Evolutionary conservation across 2,113 vertebrate genomes (phyloP), one percentile per base, ranked within the genome.

Genomic region (Lathamus discolor): DNA sequence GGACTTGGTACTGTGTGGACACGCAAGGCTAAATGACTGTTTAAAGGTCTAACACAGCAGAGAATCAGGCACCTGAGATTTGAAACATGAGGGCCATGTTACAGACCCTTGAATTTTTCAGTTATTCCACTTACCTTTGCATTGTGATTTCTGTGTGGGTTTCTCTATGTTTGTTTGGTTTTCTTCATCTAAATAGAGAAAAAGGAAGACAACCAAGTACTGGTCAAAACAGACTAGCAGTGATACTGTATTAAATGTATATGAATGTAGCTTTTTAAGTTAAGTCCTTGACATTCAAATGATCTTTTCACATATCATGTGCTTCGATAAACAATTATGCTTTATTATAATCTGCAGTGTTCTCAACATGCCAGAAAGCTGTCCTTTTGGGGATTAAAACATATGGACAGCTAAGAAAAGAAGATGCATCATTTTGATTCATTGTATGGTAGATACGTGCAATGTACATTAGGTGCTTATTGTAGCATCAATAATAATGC

Each of bases 401-500:
- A 78, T 83, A 39, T n/a, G 25, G 84, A 78, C 25, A 31, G 43
- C 69, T 33, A 90, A 93, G 78, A 46, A 61, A 76, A 31, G 41
- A 85, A 72, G 46, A 39, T 55, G 10, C 14, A 49, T 90, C 69
- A 91, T 92, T 95, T 96, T 97, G 95, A 97, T 96, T 97, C 83
- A 93, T 97, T 3, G 6, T 64, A 19, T 68, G 72, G 51, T 44
- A 44, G 69, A 33, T 85, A 10, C 41, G 76, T 94, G 88, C 63
- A 88, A 54, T 0, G 20, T 90, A 80, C 67, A 93, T 97, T 97
- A 96, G 72, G 79, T 92, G 33, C 96, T 97, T 96, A 95, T 74
- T 96, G 86, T 86, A 68, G 69, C 91, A 93, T 97, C 84, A 84
- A 27, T 95, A 95, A 95, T 94, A 89, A 78, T 90, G 92, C 55